These are phyloP conservation scores for Mylabris phalerata DNA, from an alignment of 1,140 invertebrate genomes.

Conservation along the genomic window DNA sequence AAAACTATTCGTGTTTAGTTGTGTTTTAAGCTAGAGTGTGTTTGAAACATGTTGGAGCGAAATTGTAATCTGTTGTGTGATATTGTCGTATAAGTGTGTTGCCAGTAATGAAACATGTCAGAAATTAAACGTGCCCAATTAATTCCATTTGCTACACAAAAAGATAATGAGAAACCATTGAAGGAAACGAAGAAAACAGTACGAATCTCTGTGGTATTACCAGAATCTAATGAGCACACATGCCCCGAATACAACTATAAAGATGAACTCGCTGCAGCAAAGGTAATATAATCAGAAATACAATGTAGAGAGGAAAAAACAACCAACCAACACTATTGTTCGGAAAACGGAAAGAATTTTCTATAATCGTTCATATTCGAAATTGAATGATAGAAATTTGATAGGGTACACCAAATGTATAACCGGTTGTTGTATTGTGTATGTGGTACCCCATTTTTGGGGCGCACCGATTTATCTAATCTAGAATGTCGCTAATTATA, in stretches of 20 bases:
- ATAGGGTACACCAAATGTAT: neutral
- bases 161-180: slow-evolving; percentile 29
- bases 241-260: slow-evolving; percentile 61
- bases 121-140: slow-evolving; percentile 36
- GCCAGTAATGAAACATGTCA: slow-evolving; percentile 39
- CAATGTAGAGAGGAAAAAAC: slow-evolving; percentile 38
- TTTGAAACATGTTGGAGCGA: slow-evolving; percentile 42
- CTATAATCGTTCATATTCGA: neutral
- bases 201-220: slow-evolving; percentile 52
- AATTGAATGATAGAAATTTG: neutral
- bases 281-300: slow-evolving; percentile 49
- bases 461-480: neutral
- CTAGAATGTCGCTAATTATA: neutral
- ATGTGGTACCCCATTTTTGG: neutral
- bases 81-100: slow-evolving; percentile 21
- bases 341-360: neutral
- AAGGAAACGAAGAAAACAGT: slow-evolving; percentile 41
- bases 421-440: neutral
- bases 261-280: slow-evolving; percentile 52
- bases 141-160: slow-evolving; percentile 34
- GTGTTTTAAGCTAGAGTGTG: slow-evolving; percentile 24
- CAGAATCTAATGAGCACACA: slow-evolving; percentile 56
- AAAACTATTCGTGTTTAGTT: slow-evolving; percentile 8
- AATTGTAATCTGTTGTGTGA: slow-evolving; percentile 35
- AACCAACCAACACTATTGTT: slow-evolving; percentile 5